Base-by-base conservation (phyloP, 2,888 invertebrate species). In the Drosophila birchii region DNA sequence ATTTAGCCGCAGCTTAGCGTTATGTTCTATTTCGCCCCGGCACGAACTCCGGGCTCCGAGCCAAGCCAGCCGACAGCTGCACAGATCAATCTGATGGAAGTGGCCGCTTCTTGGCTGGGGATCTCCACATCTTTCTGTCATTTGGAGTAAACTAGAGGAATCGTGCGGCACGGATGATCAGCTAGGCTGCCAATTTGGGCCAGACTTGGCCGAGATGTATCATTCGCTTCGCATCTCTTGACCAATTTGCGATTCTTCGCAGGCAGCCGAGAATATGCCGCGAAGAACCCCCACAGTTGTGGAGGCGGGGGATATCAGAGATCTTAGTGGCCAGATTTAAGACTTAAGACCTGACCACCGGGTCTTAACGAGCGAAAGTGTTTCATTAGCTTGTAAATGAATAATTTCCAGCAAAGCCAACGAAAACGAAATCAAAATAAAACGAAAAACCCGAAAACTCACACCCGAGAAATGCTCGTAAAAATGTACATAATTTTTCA, bases 1-100 rank as follows among this genome's bases (percentile, higher is more conserved):
- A 83, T 83, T 83, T 88, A 88, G 88, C 69, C 80, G 73, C 81
- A 88, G 88, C 78, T 83, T 83, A 83, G 74, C 82, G 82, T 83
- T 83, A 86, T 83, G 82, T 83, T 83, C 82, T 83, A 83, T 78
- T 83, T 83, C 81, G 62, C 74, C 82, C 71, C 53, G 76, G 66
- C 71, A 72, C 61, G 62, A 51, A 69, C 68, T 67, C 32, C 32
- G 14, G 18, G 34, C 43, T 54, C 20, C 14, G 16, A 54, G 47
- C 67, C 23, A 53, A 54, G 51, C 34, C 41, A n/a, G 51, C 18
- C 51, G 32, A 38, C 60, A 60, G 73, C 63, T 71, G 54, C 63
- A 63, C 43, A 71, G 75, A 74, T 74, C 62, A 66, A 72, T 77
- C 78, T 63, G 78, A 56, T 67, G 20, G 51, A 51, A 49, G 14